Percentiles rank a stretch among this genome's conserved stretches.
These are phyloP conservation scores for Perodicticus potto DNA, from an alignment of 2,797 vertebrate genomes.

Conservation along the genomic window DNA sequence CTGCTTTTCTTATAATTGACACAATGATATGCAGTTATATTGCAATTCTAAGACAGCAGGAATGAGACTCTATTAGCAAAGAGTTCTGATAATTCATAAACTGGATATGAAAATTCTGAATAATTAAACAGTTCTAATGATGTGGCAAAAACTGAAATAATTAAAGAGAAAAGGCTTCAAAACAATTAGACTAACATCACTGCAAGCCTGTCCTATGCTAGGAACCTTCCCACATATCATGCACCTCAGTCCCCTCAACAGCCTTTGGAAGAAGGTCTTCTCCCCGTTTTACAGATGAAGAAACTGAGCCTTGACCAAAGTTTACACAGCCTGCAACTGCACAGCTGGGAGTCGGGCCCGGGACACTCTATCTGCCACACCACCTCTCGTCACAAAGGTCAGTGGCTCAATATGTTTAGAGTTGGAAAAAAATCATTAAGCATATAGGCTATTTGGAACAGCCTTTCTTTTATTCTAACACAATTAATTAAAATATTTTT, in stretches of 20 bases:
- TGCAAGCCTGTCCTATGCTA: not conserved
- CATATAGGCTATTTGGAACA: not conserved
- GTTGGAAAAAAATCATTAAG: not conserved
- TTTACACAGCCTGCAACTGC: not conserved
- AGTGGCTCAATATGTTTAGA: not conserved
- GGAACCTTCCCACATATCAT: not conserved
- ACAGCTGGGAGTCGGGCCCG: fast-evolving
- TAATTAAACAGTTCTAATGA: conserved; percentile 42
- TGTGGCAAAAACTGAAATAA: conserved; percentile 1
- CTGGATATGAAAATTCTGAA: conserved; percentile 22
- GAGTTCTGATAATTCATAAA: conserved; percentile 18
- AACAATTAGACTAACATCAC: not conserved
- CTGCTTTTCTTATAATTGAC: conserved; percentile 19
- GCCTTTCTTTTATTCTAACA: conserved; percentile 1
- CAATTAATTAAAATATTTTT: conserved; percentile 28
- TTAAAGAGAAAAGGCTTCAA: conserved; percentile 2
- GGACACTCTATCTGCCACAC: not conserved
- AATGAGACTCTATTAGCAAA: not conserved
- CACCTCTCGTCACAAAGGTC: not conserved
- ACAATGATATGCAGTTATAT: not conserved
- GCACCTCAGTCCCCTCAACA: not conserved
- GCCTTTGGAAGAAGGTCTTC: not conserved
- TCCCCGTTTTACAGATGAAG: not conserved
- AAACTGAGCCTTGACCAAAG: not conserved
- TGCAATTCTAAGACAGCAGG: conserved; percentile 22